Evolutionary conservation across 2,888 invertebrate species (phyloP), one percentile per base, ranked within the genome.

Genomic region (Epirrita christyi): DNA sequence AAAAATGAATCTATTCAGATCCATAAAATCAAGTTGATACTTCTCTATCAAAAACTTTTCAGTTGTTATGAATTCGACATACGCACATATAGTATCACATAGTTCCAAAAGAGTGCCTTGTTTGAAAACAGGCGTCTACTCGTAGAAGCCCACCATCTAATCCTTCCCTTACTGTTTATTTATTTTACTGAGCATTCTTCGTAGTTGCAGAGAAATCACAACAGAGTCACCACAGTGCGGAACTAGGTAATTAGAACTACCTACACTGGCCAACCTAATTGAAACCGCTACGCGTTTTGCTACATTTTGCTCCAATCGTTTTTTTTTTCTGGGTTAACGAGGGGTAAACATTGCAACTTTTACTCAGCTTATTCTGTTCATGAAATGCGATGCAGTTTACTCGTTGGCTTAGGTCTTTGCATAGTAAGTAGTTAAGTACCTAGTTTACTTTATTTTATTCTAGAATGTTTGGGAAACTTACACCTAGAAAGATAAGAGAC

Each of bases 231-330:
- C 52, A 37, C 48, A 29, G 50, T 45, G 27, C 51, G 34, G 43
- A 41, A 36, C 49, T 27, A 40, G 43, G 76, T 83, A 80, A 81
- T 80, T 81, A 83, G 76, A 73, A 66, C 65, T 65, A 68, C 67
- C 64, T 59, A 59, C 65, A 64, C 51, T 63, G 51, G 68, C 64
- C 71, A 72, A 73, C 74, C 75, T 83, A 83, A 84, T 85, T 85
- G 83, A 86, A 83, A 83, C 83, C 81, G 72, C 83, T 75, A 73
- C n/a, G n/a, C n/a, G n/a, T n/a, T n/a, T n/a, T n/a, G 21, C 75
- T 75, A 73, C 73, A 71, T 74, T 76, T 76, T 75, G 70, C 73
- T 70, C 64, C 70, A 62, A 65, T 62, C 59, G 59, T 78, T 81
- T 80, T 32, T 81, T 80, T 32, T 66, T 64, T 64, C 59, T 68